Base-by-base conservation (phyloP, 1,140 invertebrate genomes). In the Reticulitermes speratus region DNA sequence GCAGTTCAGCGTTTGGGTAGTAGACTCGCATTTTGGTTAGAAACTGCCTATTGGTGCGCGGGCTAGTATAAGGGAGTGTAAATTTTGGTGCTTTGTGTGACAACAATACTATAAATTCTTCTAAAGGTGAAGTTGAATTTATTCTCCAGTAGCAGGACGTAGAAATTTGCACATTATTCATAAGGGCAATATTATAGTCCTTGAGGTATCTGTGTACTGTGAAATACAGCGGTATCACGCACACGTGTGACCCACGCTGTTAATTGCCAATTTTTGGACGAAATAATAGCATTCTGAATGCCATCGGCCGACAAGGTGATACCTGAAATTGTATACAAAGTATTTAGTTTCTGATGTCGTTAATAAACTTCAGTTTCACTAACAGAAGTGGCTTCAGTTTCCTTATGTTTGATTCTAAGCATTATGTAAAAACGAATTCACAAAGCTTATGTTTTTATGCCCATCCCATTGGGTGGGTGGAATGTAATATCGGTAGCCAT, bases 1-100 rank as follows among this genome's bases (percentile, higher is more conserved):
- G 14, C 5, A 75, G 25, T 25, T 75, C 1, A n/a, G n/a, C 16
- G 3, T 25, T 30, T 14, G 65, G 14, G 65, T 75, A 75, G 52
- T 75, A 75, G 65, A 75, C 65, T 75, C 65, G 65, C 65, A 75
- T 30, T 75, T 75, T 30, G 65, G 65, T 75, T 75, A 8, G n/a
- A 75, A 75, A 6, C 1, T 7, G 65, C 25, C 65, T 75, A 30
- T 75, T 75, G 16, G 65, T 75, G 65, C 65, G 65, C 65, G 65
- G 65, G 65, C n/a, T 75, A 14, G 6, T 75, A 25, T 30, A 30
- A 8, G 38, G 65, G 25, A 75, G n/a, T n/a, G 25, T 8, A 16
- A 75, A 75, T 75, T 30, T 75, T 14, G 25, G 25, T 30, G 25
- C 65, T 75, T 75, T 75, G 65, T 75, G 30, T 75, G 65, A 75